Base-by-base conservation (phyloP, 1,140 invertebrate species). In the Mamestra configurata region DNA sequence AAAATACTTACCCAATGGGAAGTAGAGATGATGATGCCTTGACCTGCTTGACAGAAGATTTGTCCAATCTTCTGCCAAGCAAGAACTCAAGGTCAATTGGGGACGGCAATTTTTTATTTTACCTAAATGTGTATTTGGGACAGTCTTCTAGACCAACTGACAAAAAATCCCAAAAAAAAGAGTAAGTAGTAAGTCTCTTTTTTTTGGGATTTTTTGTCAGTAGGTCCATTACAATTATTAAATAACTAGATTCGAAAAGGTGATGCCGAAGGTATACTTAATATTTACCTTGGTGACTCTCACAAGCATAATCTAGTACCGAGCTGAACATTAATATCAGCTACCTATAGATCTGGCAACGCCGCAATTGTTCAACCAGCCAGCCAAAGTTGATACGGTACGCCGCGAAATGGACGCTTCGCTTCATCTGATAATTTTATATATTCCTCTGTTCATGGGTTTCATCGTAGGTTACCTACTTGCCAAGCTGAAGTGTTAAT, bases 301-400 rank as follows among this genome's bases (percentile, higher is more conserved):
- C 11, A 61, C 22, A 22, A 68, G 18, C n/a, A 66, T 35, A 37
- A 40, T 10, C 37, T 40, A 37, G 20, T n/a, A 24, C 20, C 20
- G 15, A 18, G 51, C 51, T 22, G 22, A 18, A 53, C 10, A 66
- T 22, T 27, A 18, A 27, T 40, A 37, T 49, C 27, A 71, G 22
- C 46, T 71, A 51, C 15, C 24, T 75, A n/a, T 22, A 31, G 6
- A 76, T 2, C n/a, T 76, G 73, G 57, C 73, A 76, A 76, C 73
- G 73, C 61, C 73, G 73, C 73, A 35, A 13, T 40, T n/a, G 55
- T 27, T 24, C 15, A 15, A 43, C n/a, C 37, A 15, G 35, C 51
- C 71, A 75, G 18, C 51, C 55, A 22, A 43, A n/a, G 24, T 35
- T 71, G 68, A 18, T 27, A 40, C 18, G 61, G 61, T 11, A 66